These are phyloP conservation scores for Harpalus rubripes DNA, from an alignment of 2,888 invertebrate genomes.

Conservation along the genomic window DNA sequence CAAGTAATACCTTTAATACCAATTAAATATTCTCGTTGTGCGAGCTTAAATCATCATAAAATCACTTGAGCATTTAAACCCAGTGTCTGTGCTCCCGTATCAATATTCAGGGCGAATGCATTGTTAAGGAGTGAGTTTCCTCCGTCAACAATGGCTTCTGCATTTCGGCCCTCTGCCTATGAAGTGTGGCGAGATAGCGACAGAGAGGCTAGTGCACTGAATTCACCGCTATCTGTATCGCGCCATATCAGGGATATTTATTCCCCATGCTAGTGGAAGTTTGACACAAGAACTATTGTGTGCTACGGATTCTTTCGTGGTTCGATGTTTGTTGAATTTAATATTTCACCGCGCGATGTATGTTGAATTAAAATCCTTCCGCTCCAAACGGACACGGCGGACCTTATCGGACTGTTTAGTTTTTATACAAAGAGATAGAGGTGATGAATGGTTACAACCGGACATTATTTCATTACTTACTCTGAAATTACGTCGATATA, in stretches of 20 bases:
- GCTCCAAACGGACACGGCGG: background rate
- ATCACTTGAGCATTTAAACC: background rate
- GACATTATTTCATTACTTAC: conserved; percentile 17
- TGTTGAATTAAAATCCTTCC: conserved; percentile 43
- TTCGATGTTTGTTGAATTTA: conserved; percentile 32
- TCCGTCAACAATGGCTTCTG: conserved; percentile 59
- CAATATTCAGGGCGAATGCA: conserved; percentile 52
- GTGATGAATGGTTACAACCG: background rate
- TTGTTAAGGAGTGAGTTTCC: conserved; percentile 47
- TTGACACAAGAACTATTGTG: conserved; percentile 47
- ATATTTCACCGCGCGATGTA: conserved; percentile 40
- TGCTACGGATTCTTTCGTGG: conserved; percentile 31
- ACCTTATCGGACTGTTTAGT: conserved; percentile 8
- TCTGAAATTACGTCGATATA: background rate
- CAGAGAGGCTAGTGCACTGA: conserved; percentile 17
- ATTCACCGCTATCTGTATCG: conserved; percentile 24
- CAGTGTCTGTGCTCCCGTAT: conserved; percentile 8
- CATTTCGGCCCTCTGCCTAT: conserved; percentile 33
- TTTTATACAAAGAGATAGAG: conserved; percentile 1
- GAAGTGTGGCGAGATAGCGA: conserved; percentile 19
- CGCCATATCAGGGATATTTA: conserved; percentile 39
- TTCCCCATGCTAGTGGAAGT: conserved; percentile 5
- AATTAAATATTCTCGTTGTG: background rate
- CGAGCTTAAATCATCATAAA: background rate
- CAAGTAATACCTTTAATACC: no score